Evolutionary conservation across 2,888 invertebrate species (phyloP).

Genomic region (Oxyteleia sp.): DNA sequence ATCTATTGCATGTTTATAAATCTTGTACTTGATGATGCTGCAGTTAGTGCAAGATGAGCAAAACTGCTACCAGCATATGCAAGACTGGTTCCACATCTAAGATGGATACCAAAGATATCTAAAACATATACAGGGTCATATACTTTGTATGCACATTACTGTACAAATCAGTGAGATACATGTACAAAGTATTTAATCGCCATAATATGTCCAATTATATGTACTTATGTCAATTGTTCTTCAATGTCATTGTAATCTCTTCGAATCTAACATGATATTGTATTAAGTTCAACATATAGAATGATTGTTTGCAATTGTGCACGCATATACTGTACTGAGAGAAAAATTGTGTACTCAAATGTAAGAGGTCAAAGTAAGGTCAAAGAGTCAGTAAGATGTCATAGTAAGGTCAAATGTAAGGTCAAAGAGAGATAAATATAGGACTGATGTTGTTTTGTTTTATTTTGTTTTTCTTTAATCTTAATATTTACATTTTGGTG

Average conservation of each 20-base stretch:
- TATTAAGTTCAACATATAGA: no score
- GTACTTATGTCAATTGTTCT: conserved; percentile 44
- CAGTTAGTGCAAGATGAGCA: conserved; percentile 36
- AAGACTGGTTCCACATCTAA: conserved; percentile 61
- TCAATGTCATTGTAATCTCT: not conserved
- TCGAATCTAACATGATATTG: no score
- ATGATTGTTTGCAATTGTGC: no score
- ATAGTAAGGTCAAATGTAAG: no score
- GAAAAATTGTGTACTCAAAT: no score
- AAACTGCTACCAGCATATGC: conserved; percentile 63
- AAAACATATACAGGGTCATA: conserved; percentile 41
- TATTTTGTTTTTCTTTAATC: no score
- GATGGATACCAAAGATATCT: conserved; percentile 58
- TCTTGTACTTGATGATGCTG: conserved; percentile 46
- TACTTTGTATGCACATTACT: conserved; percentile 36
- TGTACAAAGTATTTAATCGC: conserved; percentile 22
- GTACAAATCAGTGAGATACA: conserved; percentile 41
- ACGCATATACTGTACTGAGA: no score
- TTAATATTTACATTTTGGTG: no score
- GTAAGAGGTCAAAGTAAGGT: no score
- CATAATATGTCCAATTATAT: conserved; percentile 24
- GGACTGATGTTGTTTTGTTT: no score
- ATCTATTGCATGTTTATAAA: conserved; percentile 44
- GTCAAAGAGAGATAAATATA: no score
- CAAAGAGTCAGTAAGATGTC: no score